Conservation (phyloP, 2,888 invertebrate species). For the Drosophila basisetae region DNA sequence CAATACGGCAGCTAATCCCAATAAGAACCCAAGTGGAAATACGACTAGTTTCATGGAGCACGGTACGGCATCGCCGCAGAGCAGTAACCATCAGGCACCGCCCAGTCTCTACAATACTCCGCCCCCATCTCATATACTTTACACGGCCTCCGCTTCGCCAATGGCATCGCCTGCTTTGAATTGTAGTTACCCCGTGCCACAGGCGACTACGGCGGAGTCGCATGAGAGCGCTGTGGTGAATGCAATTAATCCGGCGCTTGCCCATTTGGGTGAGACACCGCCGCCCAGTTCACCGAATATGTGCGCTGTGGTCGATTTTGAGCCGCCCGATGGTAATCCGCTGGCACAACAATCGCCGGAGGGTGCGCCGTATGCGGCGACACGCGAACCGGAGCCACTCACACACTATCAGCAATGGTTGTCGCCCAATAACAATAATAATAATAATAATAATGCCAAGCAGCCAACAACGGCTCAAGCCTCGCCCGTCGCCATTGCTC, state of each 20-base stretch:
- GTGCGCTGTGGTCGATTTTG: slow-evolving; percentile 73
- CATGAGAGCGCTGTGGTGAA: neutral
- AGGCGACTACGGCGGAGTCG: slow-evolving; percentile 59
- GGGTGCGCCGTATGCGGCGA: slow-evolving; percentile 24
- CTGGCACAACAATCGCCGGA: slow-evolving; percentile 39
- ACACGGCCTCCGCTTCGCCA: slow-evolving; percentile 77
- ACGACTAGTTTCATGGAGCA: slow-evolving; percentile 3
- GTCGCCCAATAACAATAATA: slow-evolving; percentile 38
- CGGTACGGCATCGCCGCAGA: slow-evolving; percentile 65
- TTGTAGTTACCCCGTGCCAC: slow-evolving; percentile 67
- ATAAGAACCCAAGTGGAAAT: neutral
- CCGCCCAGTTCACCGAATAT: slow-evolving; percentile 78
- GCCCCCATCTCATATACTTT: slow-evolving; percentile 71
- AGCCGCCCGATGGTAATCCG: slow-evolving; percentile 55
- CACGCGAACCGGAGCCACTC: slow-evolving; percentile 33
- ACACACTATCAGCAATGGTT: slow-evolving; percentile 26
- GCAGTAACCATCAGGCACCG: slow-evolving; percentile 60
- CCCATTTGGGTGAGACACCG: slow-evolving; percentile 74
- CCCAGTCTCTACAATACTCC: slow-evolving; percentile 68
- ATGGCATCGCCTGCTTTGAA: slow-evolving; percentile 83
- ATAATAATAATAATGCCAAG: slow-evolving; percentile 43
- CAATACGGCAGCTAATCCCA: slow-evolving; percentile 48
- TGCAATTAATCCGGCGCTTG: slow-evolving; percentile 17
- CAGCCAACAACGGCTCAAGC: slow-evolving; percentile 11
- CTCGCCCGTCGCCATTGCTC: slow-evolving; percentile 18